These are phyloP conservation scores for Trematomus bernacchii DNA, from an alignment of 2,797 vertebrate genomes.

Conservation along the genomic window DNA sequence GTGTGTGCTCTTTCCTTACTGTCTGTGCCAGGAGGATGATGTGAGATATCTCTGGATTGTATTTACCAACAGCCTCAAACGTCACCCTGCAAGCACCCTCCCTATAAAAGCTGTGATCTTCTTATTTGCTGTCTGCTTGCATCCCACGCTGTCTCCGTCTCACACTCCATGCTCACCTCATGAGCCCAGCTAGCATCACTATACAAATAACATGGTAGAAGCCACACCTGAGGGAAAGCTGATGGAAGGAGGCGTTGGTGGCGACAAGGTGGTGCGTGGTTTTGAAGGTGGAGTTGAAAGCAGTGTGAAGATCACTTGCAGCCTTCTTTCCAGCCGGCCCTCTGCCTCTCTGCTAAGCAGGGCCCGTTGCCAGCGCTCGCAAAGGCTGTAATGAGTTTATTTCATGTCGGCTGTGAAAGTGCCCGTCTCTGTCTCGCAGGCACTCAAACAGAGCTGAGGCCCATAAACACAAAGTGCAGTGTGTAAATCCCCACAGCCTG, in stretches of 20 bases:
- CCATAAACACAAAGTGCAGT: constrained; percentile 84
- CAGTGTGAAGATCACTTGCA: constrained; percentile 69
- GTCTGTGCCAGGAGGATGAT: constrained; percentile 19
- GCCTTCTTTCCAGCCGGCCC: constrained; percentile 44
- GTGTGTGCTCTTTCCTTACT: constrained; percentile 13
- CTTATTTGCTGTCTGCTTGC: constrained; percentile 44
- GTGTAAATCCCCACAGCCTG: constrained; percentile 78
- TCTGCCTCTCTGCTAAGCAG: constrained; percentile 62
- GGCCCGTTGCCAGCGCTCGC: constrained; percentile 71
- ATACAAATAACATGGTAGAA: constrained; percentile 8
- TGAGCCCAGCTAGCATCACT: constrained; percentile 31
- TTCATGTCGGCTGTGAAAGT: constrained; percentile 84
- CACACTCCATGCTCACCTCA: constrained; percentile 25
- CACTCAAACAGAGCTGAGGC: constrained; percentile 82
- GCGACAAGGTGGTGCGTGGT: constrained; percentile 50
- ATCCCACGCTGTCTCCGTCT: constrained; percentile 48
- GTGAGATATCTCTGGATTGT: constrained; percentile 40
- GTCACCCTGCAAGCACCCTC: constrained; percentile 43
- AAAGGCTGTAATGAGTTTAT: constrained; percentile 83
- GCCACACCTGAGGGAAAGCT: constrained; percentile 32
- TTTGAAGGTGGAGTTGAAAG: constrained; percentile 59
- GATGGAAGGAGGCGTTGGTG: constrained; percentile 48
- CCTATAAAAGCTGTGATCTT: constrained; percentile 41
- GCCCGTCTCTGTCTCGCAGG: constrained; percentile 79
- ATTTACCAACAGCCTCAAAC: constrained; percentile 55